phyloP scores from a whole-genome alignment of 2,888 invertebrate species.

The Amiota minor region DNA sequence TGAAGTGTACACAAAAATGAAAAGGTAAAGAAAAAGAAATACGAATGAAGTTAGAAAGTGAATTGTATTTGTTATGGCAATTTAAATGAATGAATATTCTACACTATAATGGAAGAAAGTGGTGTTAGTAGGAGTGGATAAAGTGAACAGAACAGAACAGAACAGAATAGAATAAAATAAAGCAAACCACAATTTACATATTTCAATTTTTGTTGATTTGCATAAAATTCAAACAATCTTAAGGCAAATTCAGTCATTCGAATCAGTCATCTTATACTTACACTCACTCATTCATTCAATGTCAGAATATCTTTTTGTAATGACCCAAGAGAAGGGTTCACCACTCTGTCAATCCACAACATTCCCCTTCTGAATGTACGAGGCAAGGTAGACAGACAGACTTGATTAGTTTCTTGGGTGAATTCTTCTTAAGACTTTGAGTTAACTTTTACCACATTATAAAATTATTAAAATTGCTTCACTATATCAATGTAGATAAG shows the following conservation, averaged over 20 bases:
- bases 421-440: background rate
- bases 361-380: background rate
- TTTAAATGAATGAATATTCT: slow-evolving; percentile 33
- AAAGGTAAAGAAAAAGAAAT: no score
- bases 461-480: slow-evolving; percentile 59
- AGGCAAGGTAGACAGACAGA: background rate
- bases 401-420: slow-evolving; percentile 30
- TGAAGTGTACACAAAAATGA: background rate
- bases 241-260: background rate
- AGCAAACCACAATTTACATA: slow-evolving; percentile 54
- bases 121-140: background rate
- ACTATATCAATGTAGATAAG: background rate
- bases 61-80: slow-evolving; percentile 30
- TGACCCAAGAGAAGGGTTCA: slow-evolving; percentile 51
- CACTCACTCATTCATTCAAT: slow-evolving; percentile 2
- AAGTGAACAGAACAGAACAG: background rate
- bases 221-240: slow-evolving; percentile 47
- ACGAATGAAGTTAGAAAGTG: background rate
- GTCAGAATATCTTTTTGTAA: slow-evolving; percentile 18
- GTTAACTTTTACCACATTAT: slow-evolving; percentile 17
- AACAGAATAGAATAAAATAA: slow-evolving; percentile 34
- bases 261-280: background rate
- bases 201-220: slow-evolving; percentile 64
- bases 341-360: slow-evolving; percentile 42
- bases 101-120: background rate